Base-by-base conservation (phyloP, 2,797 vertebrate species). In the Pangasius krempfi region DNA sequence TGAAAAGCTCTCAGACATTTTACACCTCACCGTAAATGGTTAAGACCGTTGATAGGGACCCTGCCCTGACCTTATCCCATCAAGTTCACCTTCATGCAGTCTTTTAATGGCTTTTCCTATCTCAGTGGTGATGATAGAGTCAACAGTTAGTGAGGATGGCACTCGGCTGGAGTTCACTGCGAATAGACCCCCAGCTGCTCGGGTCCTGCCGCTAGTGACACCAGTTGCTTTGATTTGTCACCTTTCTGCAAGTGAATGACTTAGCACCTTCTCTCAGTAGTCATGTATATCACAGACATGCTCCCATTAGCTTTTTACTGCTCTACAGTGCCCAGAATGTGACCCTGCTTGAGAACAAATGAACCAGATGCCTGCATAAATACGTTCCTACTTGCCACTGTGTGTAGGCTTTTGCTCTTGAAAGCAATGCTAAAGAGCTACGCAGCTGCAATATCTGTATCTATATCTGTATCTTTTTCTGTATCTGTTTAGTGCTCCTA, bases 171-270 rank as follows among this genome's bases (percentile, higher is more conserved):
- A 95, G 93, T 94, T 95, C 92, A 91, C 91, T 91, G 91, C 94
- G 94, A 97, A 96, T 95, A 92, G 95, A 95, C 94, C 95, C 95
- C 96, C 95, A 92, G 95, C 95, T 94, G 94, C 86, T 91, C 93
- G 92, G 94, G 93, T 95, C 95, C 95, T 95, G 93, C 79, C 87
- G 56, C 89, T 93, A 93, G 93, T 92, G 95, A 96, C 95, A 95
- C 93, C 94, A 94, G 94, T 94, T 93, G 94, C 96, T 96, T 97
- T 97, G 96, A 96, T 96, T 96, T 95, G 94, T 94, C 94, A 94
- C 94, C 94, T 94, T 92, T 95, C 94, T 95, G 95, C 96, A 96
- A 96, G 95, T 94, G 94, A 95, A 96, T 95, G 95, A 93, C 93
- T 93, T 85, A 13, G 37, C 64, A 64, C 86, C 80, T 86, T 86